Evolutionary conservation across 2,888 invertebrate species (phyloP).

Genomic region (Lysandra coridon): DNA sequence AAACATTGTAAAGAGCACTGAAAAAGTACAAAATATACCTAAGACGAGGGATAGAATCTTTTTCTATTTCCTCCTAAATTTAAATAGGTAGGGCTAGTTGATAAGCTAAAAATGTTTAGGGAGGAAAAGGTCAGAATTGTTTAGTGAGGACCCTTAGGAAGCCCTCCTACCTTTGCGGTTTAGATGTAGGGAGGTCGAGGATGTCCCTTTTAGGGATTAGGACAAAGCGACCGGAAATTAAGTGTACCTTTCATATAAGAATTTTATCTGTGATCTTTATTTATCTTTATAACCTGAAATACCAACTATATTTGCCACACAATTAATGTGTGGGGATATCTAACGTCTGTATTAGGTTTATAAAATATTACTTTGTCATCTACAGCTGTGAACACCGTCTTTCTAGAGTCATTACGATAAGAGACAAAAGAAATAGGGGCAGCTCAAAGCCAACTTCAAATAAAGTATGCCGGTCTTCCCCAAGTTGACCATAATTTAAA

Average conservation of each 20-base stretch:
- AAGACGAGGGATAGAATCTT: background rate
- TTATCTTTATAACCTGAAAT: too few relatives aligned
- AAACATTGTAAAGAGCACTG: background rate
- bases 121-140: background rate
- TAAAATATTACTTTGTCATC: too few relatives aligned
- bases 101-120: background rate
- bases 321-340: too few relatives aligned
- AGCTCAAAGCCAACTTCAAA: too few relatives aligned
- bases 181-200: background rate
- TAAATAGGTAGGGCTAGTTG: background rate
- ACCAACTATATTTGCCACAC: too few relatives aligned
- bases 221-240: conserved; percentile 2
- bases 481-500: too few relatives aligned
- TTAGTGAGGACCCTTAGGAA: background rate
- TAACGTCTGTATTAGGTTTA: too few relatives aligned
- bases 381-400: too few relatives aligned
- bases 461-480: too few relatives aligned
- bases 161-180: background rate
- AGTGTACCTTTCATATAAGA: background rate
- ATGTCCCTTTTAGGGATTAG: conserved; percentile 1
- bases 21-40: background rate
- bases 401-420: too few relatives aligned
- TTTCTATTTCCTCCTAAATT: background rate
- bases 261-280: background rate
- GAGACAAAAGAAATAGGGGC: too few relatives aligned